Conservation (phyloP, 2,113 vertebrate genomes). For the Geococcyx californianus region DNA sequence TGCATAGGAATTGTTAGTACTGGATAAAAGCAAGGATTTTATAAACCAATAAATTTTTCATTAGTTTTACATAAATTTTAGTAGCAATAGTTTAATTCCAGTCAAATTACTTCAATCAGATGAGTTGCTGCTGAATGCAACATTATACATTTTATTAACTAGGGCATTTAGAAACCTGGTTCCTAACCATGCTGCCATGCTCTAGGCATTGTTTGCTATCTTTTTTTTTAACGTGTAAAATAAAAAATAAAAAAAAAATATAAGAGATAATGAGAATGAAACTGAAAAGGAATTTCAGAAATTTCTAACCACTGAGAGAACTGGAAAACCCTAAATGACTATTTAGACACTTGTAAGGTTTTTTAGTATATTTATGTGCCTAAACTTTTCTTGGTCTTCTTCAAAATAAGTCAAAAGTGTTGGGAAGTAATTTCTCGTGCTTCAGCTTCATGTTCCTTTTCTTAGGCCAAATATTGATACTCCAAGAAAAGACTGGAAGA, state of each 20-base stretch:
- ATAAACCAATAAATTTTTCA: conserved; percentile 82
- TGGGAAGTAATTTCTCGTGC: background rate
- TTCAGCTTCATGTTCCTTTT: background rate
- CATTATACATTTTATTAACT: conserved; percentile 51
- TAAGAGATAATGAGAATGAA: conserved; percentile 9
- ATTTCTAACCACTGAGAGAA: background rate
- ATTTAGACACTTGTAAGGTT: background rate
- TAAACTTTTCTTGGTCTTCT: background rate
- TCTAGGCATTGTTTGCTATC: conserved; percentile 22
- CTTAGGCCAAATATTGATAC: background rate
- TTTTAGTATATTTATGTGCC: background rate
- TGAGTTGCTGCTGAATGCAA: conserved; percentile 16
- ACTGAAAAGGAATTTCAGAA: background rate
- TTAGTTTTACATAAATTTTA: conserved; percentile 77
- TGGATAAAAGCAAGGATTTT: conserved; percentile 77
- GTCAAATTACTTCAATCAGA: conserved; percentile 73
- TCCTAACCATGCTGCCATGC: background rate
- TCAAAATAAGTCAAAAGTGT: background rate
- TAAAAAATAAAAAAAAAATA: conserved; percentile 49
- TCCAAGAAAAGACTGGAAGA: background rate
- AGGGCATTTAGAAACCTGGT: conserved; percentile 41
- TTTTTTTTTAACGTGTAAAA: conserved; percentile 28
- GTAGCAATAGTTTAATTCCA: conserved; percentile 76
- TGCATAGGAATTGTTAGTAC: conserved; percentile 78
- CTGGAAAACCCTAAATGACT: background rate